Conservation (phyloP, 1,140 invertebrate species). For the Copidosoma floridanum region DNA sequence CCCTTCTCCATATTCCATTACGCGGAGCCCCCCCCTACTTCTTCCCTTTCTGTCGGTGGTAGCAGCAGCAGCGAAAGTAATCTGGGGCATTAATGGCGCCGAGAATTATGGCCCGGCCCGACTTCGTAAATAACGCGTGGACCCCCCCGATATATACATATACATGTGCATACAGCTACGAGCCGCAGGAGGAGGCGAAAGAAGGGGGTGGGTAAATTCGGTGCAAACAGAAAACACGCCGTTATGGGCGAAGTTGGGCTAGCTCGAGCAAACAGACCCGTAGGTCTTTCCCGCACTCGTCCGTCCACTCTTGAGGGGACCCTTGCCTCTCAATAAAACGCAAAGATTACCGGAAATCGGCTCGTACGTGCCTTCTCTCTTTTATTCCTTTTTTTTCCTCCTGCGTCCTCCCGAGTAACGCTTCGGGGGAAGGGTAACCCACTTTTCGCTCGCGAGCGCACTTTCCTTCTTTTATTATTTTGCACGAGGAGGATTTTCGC, state of each 20-base stretch:
- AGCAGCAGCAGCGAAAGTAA: not conserved
- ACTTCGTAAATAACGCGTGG: conserved; percentile 3
- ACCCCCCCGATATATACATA: no score
- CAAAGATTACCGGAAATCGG: not conserved
- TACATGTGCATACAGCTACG: no score
- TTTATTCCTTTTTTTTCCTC: not conserved
- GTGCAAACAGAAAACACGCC: conserved; percentile 37
- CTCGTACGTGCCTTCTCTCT: not conserved
- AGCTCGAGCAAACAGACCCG: conserved; percentile 34
- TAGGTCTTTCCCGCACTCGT: not conserved
- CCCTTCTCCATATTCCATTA: not conserved
- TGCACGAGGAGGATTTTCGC: not conserved
- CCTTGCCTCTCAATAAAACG: not conserved
- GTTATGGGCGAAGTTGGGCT: conserved; percentile 36
- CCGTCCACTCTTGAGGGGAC: not conserved
- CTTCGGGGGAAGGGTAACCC: conserved; percentile 1
- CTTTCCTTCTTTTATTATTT: no score
- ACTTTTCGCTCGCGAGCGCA: not conserved
- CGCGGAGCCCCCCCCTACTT: no score
- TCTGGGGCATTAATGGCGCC: conserved; percentile 14
- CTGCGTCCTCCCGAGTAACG: not conserved
- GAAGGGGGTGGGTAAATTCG: no score
- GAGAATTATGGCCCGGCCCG: conserved; percentile 7
- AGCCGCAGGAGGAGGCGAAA: not conserved
- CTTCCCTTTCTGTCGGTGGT: no score